These are phyloP conservation scores for Halcyon leucocephala DNA, from an alignment of 2,797 vertebrate genomes.

Conservation along the genomic window DNA sequence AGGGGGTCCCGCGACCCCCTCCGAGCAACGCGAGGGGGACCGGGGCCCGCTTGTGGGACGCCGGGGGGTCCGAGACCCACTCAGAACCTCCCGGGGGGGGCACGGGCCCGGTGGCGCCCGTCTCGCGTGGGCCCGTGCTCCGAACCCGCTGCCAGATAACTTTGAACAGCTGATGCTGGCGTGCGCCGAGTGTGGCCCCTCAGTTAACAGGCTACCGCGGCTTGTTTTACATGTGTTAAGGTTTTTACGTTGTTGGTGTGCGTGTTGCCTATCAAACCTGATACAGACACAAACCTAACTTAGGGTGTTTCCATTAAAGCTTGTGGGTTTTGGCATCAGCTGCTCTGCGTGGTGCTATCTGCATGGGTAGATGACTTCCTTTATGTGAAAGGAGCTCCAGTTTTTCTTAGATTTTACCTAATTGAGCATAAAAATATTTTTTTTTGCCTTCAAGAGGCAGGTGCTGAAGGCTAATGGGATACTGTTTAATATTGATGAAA, in stretches of 20 bases:
- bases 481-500: not conserved
- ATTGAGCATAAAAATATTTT: not conserved
- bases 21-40: no score
- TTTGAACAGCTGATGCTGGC: not conserved
- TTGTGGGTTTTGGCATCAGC: not conserved
- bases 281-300: fast-evolving
- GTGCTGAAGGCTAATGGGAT: not conserved
- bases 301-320: not conserved
- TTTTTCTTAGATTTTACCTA: not conserved
- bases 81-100: no score
- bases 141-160: not conserved
- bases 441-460: not conserved
- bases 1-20: no score
- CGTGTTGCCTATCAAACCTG: not conserved
- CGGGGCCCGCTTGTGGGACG: no score
- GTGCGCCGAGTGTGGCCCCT: not conserved
- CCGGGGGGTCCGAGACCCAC: no score
- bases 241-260: not conserved
- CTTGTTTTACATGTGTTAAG: not conserved
- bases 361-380: not conserved
- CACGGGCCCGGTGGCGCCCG: not conserved
- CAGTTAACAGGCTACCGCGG: fast-evolving
- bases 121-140: not conserved
- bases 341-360: not conserved
- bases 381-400: not conserved